A percentile compares a stretch with the other conserved stretches of the same genome.
Conservation (phyloP, 2,113 vertebrate genomes). For the Marmota monax region DNA sequence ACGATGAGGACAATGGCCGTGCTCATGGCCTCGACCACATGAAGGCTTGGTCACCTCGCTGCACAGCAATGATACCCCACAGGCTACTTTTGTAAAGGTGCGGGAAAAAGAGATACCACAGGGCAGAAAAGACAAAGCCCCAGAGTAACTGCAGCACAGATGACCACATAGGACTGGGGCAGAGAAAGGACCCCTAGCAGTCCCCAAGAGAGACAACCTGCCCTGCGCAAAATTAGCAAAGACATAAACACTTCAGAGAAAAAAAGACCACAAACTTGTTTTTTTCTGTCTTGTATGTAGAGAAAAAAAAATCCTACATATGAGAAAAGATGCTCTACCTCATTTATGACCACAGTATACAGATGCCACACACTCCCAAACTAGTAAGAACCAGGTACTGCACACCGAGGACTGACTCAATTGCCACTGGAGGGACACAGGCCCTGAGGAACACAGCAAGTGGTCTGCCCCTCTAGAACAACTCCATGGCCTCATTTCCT, state of each 20-base stretch:
- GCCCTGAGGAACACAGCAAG: no score
- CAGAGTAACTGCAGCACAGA: not conserved
- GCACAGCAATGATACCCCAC: no score
- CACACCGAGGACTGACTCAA: not conserved
- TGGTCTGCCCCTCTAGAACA: not conserved
- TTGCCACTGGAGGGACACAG: not conserved
- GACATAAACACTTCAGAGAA: not conserved
- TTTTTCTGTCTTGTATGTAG: no score
- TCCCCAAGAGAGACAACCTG: not conserved
- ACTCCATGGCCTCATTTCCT: no score
- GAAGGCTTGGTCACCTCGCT: no score
- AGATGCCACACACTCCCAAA: not conserved
- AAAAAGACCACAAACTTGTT: not conserved
- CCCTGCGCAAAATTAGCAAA: not conserved
- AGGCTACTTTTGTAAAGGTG: not conserved
- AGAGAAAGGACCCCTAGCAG: not conserved
- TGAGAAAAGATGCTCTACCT: not conserved
- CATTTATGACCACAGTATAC: not conserved
- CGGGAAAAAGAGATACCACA: no score
- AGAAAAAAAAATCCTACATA: no score
- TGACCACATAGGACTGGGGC: not conserved
- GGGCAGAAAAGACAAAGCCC: not conserved
- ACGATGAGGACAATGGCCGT: not conserved
- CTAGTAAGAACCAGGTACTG: no score
- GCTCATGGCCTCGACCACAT: not conserved